Percentiles rank a stretch among this genome's conserved stretches.
These are phyloP conservation scores for Drosophila bipectinata DNA, from an alignment of 1,140 invertebrate genomes.

Conservation along the genomic window DNA sequence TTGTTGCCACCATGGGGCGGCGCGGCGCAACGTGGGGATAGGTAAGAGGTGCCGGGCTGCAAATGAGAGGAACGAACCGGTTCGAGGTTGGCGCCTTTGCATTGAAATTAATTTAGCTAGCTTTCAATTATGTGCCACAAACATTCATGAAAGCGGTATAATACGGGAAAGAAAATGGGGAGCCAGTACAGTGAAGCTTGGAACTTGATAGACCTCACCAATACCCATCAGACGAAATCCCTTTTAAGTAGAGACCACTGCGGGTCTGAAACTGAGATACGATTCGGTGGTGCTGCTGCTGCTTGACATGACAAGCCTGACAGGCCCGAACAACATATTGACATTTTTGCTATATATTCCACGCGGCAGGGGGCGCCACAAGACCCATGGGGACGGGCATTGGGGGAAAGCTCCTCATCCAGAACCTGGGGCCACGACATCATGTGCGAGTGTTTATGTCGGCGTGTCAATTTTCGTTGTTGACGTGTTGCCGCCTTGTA, in stretches of 20 bases:
- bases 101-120: slow-evolving; percentile 82
- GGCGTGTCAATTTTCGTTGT: slow-evolving; percentile 80
- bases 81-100: slow-evolving; percentile 68
- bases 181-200: slow-evolving; percentile 1
- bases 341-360: slow-evolving; percentile 81
- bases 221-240: not conserved
- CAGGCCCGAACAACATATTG: slow-evolving; percentile 79
- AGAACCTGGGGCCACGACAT: slow-evolving; percentile 42
- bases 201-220: too few relatives aligned
- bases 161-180: slow-evolving; percentile 32
- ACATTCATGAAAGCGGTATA: slow-evolving; percentile 64
- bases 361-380: slow-evolving; percentile 59
- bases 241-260: not conserved
- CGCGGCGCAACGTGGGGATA: not conserved
- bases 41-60: not conserved
- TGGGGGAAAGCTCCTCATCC: slow-evolving; percentile 14
- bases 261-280: slow-evolving; percentile 69
- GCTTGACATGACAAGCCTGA: slow-evolving; percentile 77
- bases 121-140: slow-evolving; percentile 82
- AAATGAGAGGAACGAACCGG: slow-evolving; percentile 17
- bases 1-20: slow-evolving; percentile 44
- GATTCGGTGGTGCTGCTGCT: slow-evolving; percentile 56
- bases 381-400: slow-evolving; percentile 5
- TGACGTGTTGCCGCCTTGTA: slow-evolving; percentile 69
- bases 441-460: slow-evolving; percentile 80